Evolutionary conservation across 2,113 vertebrate genomes (phyloP).

Genomic region (Microcebus ravelobensis): DNA sequence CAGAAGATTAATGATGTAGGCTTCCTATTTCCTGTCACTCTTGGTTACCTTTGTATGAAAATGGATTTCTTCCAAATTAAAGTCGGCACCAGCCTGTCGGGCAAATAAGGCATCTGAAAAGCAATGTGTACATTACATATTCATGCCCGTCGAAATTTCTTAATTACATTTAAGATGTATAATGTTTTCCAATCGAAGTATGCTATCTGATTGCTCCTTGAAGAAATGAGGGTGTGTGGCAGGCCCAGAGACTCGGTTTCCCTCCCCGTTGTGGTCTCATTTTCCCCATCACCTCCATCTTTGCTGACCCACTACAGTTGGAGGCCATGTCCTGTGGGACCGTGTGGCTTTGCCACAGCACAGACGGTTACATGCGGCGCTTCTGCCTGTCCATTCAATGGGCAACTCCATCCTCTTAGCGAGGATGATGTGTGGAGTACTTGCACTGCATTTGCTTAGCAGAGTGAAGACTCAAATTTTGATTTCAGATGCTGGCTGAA

Average conservation of each 20-base stretch:
- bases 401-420: not conserved
- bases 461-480: not conserved
- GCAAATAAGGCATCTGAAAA: conserved; percentile 79
- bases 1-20: conserved; percentile 81
- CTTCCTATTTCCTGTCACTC: conserved; percentile 84
- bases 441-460: not conserved
- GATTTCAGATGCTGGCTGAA: conserved; percentile 49
- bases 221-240: conserved; percentile 25
- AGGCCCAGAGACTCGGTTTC: conserved; percentile 35
- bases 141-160: conserved; percentile 74
- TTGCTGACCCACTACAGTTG: not conserved
- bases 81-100: conserved; percentile 84
- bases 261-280: not conserved
- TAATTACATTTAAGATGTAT: conserved; percentile 80
- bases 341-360: not conserved
- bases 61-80: conserved; percentile 87
- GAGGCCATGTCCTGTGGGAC: not conserved
- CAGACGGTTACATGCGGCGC: accelerated
- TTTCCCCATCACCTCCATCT: not conserved
- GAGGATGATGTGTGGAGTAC: accelerated
- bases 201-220: conserved; percentile 51
- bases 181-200: conserved; percentile 67
- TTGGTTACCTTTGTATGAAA: conserved; percentile 87
- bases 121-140: conserved; percentile 79
- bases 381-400: not conserved